Percentiles rank a stretch among this genome's conserved stretches.
These are phyloP conservation scores for Acrocera orbiculus DNA, from an alignment of 2,888 invertebrate species.

Conservation along the genomic window DNA sequence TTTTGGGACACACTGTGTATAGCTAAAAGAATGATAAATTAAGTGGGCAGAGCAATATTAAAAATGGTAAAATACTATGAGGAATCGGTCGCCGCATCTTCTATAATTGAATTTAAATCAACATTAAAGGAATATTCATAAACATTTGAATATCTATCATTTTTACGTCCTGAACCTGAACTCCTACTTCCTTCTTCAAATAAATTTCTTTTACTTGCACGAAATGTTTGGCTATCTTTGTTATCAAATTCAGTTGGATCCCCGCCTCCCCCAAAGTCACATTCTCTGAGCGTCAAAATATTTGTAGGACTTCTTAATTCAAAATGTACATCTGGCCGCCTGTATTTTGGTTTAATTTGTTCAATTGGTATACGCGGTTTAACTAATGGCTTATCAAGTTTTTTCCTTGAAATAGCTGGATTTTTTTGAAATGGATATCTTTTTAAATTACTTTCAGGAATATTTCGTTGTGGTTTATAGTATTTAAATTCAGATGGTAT, in stretches of 20 bases:
- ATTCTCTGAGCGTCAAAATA: conserved; percentile 29
- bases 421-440: conserved; percentile 29
- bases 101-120: conserved; percentile 32
- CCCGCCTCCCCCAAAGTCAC: conserved; percentile 32
- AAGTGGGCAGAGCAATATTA: background rate
- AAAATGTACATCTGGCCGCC: conserved; percentile 27
- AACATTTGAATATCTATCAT: conserved; percentile 30
- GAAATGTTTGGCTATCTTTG: conserved; percentile 32
- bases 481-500: conserved; percentile 30
- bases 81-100: conserved; percentile 32
- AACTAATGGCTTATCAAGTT: too few species aligned
- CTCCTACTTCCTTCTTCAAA: conserved; percentile 32
- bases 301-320: conserved; percentile 30
- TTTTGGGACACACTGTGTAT: too few species aligned
- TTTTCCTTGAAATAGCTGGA: conserved; percentile 21
- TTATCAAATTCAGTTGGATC: conserved; percentile 31
- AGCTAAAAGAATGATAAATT: background rate
- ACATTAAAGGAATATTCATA: conserved; percentile 32
- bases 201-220: conserved; percentile 32
- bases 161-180: conserved; percentile 26
- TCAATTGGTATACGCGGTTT: conserved; percentile 26
- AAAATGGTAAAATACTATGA: conserved; percentile 26
- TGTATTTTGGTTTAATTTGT: conserved; percentile 26
- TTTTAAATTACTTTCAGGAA: conserved; percentile 21
- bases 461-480: conserved; percentile 25